These are phyloP conservation scores for Chelon labrosus DNA, from an alignment of 2,797 vertebrate species.

Conservation along the genomic window DNA sequence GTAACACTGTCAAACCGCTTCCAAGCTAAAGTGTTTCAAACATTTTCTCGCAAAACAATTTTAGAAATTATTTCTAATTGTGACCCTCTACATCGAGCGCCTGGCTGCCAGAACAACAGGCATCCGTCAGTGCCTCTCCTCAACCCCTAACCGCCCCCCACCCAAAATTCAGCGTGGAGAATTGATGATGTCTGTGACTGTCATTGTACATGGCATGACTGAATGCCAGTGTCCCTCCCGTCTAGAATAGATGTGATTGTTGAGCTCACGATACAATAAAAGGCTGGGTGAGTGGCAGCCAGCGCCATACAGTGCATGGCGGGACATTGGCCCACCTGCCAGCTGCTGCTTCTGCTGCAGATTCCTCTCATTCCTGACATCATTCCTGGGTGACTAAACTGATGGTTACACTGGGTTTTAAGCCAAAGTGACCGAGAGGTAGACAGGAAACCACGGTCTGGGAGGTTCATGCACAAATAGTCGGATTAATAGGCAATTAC, in stretches of 20 bases:
- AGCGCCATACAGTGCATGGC: slow-evolving; percentile 58
- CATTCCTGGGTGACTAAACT: not conserved
- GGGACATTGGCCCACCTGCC: slow-evolving; percentile 75
- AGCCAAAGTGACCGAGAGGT: not conserved
- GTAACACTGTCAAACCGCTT: not conserved
- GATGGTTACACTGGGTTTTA: not conserved
- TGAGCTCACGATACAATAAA: slow-evolving; percentile 62
- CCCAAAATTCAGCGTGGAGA: slow-evolving; percentile 7
- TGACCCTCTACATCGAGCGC: not conserved
- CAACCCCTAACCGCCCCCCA: not conserved
- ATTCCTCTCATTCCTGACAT: slow-evolving; percentile 81
- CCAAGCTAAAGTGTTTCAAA: not conserved
- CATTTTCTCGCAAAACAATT: not conserved
- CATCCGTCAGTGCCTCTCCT: slow-evolving; percentile 3
- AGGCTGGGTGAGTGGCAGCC: slow-evolving; percentile 34
- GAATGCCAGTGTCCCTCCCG: slow-evolving; percentile 29
- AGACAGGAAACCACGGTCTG: not conserved
- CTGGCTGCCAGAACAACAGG: not conserved
- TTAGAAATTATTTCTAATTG: not conserved
- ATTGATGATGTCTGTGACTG: slow-evolving; percentile 27
- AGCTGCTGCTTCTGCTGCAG: slow-evolving; percentile 79
- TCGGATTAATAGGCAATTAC: not conserved
- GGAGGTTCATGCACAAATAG: not conserved
- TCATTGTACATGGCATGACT: slow-evolving; percentile 39
- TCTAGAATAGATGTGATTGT: slow-evolving; percentile 45